Base-by-base conservation (phyloP, 2,797 vertebrate species). In the Squalus acanthias region DNA sequence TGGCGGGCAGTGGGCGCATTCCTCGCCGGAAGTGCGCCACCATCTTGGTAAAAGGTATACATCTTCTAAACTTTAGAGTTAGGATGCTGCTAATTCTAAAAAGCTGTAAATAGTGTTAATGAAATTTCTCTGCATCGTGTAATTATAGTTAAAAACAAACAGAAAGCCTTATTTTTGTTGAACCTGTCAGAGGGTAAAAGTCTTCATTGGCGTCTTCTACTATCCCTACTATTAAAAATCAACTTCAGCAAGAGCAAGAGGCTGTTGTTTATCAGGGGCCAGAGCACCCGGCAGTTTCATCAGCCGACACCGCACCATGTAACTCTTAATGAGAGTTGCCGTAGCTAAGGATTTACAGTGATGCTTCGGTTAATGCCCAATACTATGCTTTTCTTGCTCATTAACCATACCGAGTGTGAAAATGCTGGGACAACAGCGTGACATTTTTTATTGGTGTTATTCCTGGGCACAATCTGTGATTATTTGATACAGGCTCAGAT, bases 41-140 rank as follows among this genome's bases (percentile, higher is more conserved):
- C 63, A 93, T 93, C 63, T 93, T 93, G 79, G 69, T 72, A 53
- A 95, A 60, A 29, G 88, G 24, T 46, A 94, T 70, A 94, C 67
- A 46, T 46, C 0, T 69, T 67, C 2, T 53, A 95, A 72, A 74
- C 69, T 74, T 53, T 10, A 74, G 12, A 74, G 3, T 74, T 60
- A 33, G 13, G 24, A 91, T 33, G 29, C 20, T 76, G 74, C 63
- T 63, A 57, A 53, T 50, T 95, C 67, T 72, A 72, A 95, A 70
- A 26, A 46, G 24, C 70, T 76, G 70, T 9, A n/a, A 74, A 60
- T 15, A 20, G 6, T 33, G 70, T 76, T 15, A 74, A 76, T 74
- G 69, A 46, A 10, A 76, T 76, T 95, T n/a, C 70, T 76, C 70
- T 33, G 46, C 12, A 95, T 33, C 94, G 53, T 57, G 2, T 57